Base-by-base conservation (phyloP, 2,113 vertebrate genomes). In the Zootoca vivipara region DNA sequence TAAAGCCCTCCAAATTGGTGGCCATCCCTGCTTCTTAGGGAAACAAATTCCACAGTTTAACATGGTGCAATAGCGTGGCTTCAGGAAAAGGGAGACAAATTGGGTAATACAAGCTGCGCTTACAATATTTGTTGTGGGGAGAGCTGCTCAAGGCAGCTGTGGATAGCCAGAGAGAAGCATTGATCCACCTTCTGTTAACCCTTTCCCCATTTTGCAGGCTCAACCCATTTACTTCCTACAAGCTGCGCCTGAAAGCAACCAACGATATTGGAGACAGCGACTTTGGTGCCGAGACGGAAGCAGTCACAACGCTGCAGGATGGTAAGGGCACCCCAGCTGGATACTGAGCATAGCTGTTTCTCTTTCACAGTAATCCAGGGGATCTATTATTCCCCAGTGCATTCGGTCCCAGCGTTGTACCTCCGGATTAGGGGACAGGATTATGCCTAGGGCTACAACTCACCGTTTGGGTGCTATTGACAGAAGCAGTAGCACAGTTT, bases 211-310 rank as follows among this genome's bases (percentile, higher is more conserved):
- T 78, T 81, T 91, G 3, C 91, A 99, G 99, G 91, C 92, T 99
- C 93, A 98, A 97, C 90, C 98, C 99, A 0, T 99, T 98, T 93
- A 99, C 98, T 3, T 99, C 98, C 2, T 99, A 99, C 95, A 98
- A 98, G 88, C 96, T 99, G 91, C 97, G 98, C 73, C 98, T 99
- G 96, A 97, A 98, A 94, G 98, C 99, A n/a, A 99, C 98, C 94
- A 99, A 99, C 2, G 99, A 99, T 73, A 96, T 99, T 0, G 99
- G 99, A 85, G 98, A 99, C 96, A 99, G 99, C 0, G 93, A 98
- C 94, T 97, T 98, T 93, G 98, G 98, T 26, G 88, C 87, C 0
- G 98, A 99, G 97, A 99, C 98, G 0, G 98, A 99, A 64, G 96
- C 98, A 0, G 97, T 98, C 35, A 99, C 98, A 0, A 99, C 99